Evolutionary conservation across 2,113 vertebrate species (phyloP), one percentile per base, ranked within the genome.

Genomic region (Hippocampus mohnikei): DNA sequence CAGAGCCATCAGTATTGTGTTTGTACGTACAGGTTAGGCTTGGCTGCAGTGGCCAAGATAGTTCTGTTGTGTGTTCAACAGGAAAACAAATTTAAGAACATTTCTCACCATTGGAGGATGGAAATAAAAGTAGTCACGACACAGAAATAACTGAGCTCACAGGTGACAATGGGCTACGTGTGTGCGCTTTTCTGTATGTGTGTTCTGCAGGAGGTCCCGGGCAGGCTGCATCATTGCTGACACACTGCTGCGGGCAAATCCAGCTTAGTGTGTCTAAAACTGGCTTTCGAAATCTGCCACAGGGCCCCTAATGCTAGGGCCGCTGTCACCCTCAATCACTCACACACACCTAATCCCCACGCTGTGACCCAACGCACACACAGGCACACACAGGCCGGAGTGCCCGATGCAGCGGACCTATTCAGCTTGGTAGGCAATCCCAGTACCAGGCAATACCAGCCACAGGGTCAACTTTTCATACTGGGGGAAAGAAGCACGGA

Each of bases 321-420:
- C 72, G 84, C 91, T 92, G 91, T 91, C 91, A 92, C 88, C 89
- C 88, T 87, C 91, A 92, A 92, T 92, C 89, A 90, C 87, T 92
- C 89, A 91, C 88, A 90, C 85, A 88, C 84, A 83, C 82, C 83
- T 91, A 90, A 92, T 91, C 91, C 88, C 78, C 85, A 82, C 78
- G 84, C 86, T 82, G 77, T 90, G 88, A 90, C 88, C 89, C 81
- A 80, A 78, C 86, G 82, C 76, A 74, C 76, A 77, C 68, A 69
- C 66, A 76, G 63, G 33, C 79, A 73, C 71, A 67, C 77, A 80
- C 73, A 77, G 67, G 58, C 64, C 56, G 33, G 62, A 66, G 77
- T 70, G 62, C 78, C 68, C 75, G n/a, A 73, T 70, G 77, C 69
- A 23, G 37, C 46, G 74, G 81, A 70, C 68, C 87, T 76, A 75